These are phyloP conservation scores for Mareca strepera DNA, from an alignment of 2,797 vertebrate species.

Conservation along the genomic window DNA sequence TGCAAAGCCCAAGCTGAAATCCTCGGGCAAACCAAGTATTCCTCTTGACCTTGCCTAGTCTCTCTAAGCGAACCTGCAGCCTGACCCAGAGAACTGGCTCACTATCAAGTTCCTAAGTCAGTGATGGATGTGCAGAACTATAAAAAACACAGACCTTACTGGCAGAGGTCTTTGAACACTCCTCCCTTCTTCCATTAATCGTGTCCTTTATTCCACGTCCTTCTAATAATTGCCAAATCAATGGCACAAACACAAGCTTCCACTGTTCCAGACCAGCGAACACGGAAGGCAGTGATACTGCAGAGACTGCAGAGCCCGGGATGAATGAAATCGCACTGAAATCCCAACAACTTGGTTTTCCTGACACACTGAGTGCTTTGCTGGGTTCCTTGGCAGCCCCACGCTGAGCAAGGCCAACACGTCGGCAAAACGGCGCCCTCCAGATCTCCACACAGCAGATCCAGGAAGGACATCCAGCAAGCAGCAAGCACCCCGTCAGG, in stretches of 20 bases:
- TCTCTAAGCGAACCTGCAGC: not conserved
- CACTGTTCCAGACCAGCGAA: not conserved
- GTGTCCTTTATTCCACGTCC: not conserved
- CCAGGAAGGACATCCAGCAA: not conserved
- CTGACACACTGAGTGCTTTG: not conserved
- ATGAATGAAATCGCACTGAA: not conserved
- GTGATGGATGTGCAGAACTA: constrained; percentile 6
- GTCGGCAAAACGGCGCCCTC: not conserved
- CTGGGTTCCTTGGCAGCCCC: not conserved
- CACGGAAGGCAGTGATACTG: not conserved
- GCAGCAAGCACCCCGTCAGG: not conserved
- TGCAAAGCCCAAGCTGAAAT: not conserved
- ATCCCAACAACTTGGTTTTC: not conserved
- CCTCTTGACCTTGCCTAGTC: not conserved
- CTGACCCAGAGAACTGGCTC: not conserved
- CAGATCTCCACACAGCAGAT: not conserved
- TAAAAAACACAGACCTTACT: not conserved
- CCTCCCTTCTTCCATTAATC: not conserved
- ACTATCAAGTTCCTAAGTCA: constrained; percentile 17
- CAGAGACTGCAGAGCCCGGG: not conserved
- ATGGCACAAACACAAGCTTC: not conserved
- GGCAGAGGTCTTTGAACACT: not conserved
- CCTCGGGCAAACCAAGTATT: not conserved
- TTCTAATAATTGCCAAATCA: constrained; percentile 39
- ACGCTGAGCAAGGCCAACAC: not conserved